A percentile compares a stretch with the other conserved stretches of the same genome.
Conservation (phyloP, 1,140 invertebrate species). For the Drosophila kepulauana region DNA sequence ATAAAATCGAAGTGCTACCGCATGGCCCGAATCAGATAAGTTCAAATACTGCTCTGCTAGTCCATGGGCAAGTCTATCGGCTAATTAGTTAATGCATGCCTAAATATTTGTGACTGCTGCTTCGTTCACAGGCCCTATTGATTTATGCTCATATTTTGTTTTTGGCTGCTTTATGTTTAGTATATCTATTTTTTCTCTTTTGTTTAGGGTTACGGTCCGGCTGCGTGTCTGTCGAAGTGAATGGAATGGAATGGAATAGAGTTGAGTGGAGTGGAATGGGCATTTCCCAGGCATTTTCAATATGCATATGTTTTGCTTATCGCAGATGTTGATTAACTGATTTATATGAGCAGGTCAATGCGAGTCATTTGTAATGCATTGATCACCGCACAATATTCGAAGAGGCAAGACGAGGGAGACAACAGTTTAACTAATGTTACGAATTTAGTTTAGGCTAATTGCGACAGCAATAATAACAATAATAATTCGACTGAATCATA, state of each 20-base stretch:
- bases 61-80: slow-evolving; percentile 13
- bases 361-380: slow-evolving; percentile 79
- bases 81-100: slow-evolving; percentile 71
- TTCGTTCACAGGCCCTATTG: slow-evolving; percentile 48
- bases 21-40: slow-evolving; percentile 35
- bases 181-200: slow-evolving; percentile 6
- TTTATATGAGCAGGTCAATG: slow-evolving; percentile 58
- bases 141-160: slow-evolving; percentile 78
- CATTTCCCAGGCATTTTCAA: slow-evolving; percentile 39
- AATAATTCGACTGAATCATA: slow-evolving; percentile 50
- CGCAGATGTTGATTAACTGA: slow-evolving; percentile 80
- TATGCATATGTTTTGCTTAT: slow-evolving; percentile 56
- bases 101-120: slow-evolving; percentile 47
- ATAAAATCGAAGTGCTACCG: slow-evolving; percentile 21
- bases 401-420: slow-evolving; percentile 5
- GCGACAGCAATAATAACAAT: slow-evolving; percentile 23
- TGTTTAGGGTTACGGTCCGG: slow-evolving; percentile 42
- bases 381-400: slow-evolving; percentile 55
- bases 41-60: slow-evolving; percentile 14
- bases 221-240: slow-evolving; percentile 46
- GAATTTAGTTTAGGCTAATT: slow-evolving; percentile 56
- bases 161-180: slow-evolving; percentile 29
- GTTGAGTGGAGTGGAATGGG: not conserved
- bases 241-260: not conserved
- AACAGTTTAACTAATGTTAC: slow-evolving; percentile 60